Evolutionary conservation across 2,113 vertebrate species (phyloP).

Genomic region (Ceyx margarethae): DNA sequence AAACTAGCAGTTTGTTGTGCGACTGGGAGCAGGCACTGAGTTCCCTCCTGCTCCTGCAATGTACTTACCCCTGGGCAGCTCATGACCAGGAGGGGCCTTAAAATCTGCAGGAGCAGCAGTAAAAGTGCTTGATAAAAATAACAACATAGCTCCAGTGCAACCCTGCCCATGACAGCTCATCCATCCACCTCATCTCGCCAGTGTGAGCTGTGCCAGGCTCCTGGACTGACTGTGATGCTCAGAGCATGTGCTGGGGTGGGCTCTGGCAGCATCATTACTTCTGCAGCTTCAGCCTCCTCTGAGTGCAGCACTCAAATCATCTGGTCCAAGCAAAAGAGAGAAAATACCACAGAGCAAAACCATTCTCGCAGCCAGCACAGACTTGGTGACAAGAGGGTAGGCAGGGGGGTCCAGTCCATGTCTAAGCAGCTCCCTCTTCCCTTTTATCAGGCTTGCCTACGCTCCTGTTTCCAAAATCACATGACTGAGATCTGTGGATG

Average conservation of each 20-base stretch:
- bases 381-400: not conserved
- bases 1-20: not conserved
- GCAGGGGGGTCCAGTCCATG: accelerated
- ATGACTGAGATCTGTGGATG: slow-evolving; percentile 74
- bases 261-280: not conserved
- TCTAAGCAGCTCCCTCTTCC: not conserved
- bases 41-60: accelerated
- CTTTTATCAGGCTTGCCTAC: slow-evolving; percentile 76
- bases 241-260: accelerated
- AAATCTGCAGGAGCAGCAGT: too few species aligned
- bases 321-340: accelerated
- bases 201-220: accelerated
- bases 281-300: not conserved
- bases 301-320: not conserved
- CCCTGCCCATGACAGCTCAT: accelerated
- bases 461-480: slow-evolving; percentile 79
- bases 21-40: not conserved
- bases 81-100: accelerated
- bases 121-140: not conserved
- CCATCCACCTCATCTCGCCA: accelerated
- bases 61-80: accelerated
- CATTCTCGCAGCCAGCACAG: accelerated
- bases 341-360: accelerated
- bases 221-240: not conserved
- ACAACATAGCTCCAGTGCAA: not conserved